Conservation (phyloP, 2,113 vertebrate species). For the Tychaedon coryphoeus region DNA sequence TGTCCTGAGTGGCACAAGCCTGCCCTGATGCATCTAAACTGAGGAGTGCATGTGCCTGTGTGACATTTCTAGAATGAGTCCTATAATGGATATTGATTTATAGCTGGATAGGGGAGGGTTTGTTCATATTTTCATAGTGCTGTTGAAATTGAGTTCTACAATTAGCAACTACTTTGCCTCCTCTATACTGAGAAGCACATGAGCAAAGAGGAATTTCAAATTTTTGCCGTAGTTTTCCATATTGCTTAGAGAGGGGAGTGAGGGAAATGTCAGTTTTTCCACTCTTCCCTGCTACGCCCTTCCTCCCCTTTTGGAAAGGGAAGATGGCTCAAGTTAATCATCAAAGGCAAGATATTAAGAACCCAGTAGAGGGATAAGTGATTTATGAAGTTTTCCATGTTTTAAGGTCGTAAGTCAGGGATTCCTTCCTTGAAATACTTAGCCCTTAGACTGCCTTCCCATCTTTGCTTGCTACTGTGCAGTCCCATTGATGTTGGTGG, state of each 20-base stretch:
- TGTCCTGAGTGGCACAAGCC: neutral
- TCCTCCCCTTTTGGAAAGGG: neutral
- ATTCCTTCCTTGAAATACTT: neutral
- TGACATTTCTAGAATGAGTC: neutral
- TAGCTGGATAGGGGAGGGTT: neutral
- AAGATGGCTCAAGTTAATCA: neutral
- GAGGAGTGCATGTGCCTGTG: neutral
- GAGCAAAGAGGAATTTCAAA: neutral
- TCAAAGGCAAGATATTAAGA: slow-evolving; percentile 12
- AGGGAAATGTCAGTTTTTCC: neutral
- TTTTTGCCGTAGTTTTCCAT: neutral
- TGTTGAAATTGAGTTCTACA: neutral
- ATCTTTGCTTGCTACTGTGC: neutral
- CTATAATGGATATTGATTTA: neutral
- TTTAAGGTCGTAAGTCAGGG: slow-evolving; percentile 22
- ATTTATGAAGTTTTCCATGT: neutral
- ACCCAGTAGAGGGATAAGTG: neutral
- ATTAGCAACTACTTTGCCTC: neutral
- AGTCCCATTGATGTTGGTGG: neutral
- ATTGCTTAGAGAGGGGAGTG: neutral
- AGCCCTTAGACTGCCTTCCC: neutral
- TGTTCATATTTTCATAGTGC: neutral
- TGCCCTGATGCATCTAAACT: neutral
- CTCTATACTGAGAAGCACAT: neutral
- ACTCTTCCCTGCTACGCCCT: neutral